Conservation (phyloP, 2,797 vertebrate species). For the Moxostoma hubbsi region DNA sequence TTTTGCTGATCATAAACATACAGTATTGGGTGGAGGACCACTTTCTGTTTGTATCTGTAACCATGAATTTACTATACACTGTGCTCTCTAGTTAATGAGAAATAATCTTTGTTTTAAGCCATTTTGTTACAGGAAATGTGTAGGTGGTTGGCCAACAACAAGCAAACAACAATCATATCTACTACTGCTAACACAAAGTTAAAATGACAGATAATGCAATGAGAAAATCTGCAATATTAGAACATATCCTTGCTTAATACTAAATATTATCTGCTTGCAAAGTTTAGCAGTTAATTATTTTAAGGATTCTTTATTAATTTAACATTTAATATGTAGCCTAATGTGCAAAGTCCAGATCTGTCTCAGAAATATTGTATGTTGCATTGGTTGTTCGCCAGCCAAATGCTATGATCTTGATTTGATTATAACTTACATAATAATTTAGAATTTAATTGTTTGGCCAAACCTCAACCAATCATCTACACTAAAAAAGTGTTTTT, state of each 20-base stretch:
- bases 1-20: background rate
- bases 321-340: no score
- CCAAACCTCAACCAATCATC: background rate
- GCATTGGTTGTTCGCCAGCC: background rate
- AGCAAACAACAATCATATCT: constrained; percentile 23
- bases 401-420: background rate
- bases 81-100: background rate
- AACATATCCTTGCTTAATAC: no score
- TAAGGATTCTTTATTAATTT: no score
- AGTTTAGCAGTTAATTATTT: background rate
- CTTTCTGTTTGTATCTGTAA: background rate
- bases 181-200: constrained; percentile 12
- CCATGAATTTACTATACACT: background rate
- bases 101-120: background rate
- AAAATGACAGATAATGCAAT: background rate
- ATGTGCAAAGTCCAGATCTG: no score
- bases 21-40: background rate
- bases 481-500: no score
- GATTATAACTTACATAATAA: background rate
- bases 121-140: constrained; percentile 68
- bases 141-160: constrained; percentile 61
- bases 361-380: background rate
- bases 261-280: background rate
- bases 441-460: background rate
- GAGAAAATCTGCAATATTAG: background rate